A percentile compares a stretch with the other conserved stretches of the same genome.
phyloP scores from a whole-genome alignment of 2,113 vertebrate genomes.

The Indicator indicator region DNA sequence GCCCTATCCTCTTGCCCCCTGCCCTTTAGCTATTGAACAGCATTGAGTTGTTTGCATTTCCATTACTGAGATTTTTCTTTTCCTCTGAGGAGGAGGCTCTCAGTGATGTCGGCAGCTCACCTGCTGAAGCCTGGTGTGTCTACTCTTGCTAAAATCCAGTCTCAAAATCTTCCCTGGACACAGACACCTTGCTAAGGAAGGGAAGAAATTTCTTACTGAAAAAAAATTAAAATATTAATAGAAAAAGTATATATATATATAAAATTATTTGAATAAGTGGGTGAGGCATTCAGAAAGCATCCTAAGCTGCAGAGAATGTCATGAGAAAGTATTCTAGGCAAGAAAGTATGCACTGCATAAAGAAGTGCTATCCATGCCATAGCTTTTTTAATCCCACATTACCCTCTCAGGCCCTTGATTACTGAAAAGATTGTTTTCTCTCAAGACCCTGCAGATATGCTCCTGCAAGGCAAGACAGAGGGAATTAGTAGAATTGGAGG shows the following conservation, averaged over 20 bases:
- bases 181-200: background rate
- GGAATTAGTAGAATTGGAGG: background rate
- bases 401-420: background rate
- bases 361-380: background rate
- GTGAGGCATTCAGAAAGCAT: background rate
- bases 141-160: background rate
- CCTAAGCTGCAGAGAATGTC: background rate
- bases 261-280: background rate
- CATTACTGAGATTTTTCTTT: background rate
- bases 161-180: background rate
- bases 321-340: background rate
- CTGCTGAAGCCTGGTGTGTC: background rate
- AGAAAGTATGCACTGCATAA: background rate
- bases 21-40: too few species aligned
- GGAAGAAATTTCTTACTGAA: background rate
- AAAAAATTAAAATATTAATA: background rate
- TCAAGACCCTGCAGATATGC: background rate
- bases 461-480: background rate
- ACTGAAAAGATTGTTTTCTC: background rate
- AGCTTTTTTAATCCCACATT: background rate
- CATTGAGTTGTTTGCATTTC: background rate
- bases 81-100: background rate
- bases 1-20: too few species aligned
- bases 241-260: background rate
- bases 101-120: background rate